phyloP scores from a whole-genome alignment of 2,888 invertebrate species.

The Acronicta alni region DNA sequence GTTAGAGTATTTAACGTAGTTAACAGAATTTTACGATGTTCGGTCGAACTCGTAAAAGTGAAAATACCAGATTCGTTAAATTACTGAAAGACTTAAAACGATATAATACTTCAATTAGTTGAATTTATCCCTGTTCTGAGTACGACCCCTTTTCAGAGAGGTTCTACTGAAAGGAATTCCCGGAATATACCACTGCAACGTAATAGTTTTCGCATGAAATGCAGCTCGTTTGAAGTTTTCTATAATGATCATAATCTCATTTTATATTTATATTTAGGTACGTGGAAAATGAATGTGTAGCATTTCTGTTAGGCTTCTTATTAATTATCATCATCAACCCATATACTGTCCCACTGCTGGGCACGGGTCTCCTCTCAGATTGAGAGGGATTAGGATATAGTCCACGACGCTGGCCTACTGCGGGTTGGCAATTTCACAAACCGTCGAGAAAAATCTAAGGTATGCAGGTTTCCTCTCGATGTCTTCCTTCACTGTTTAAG shows the following conservation, averaged over 20 bases:
- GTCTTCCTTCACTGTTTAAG: too few species aligned
- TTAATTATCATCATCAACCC: too few species aligned
- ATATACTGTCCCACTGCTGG: too few species aligned
- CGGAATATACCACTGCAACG: constrained; percentile 6
- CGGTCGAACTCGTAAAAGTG: not conserved
- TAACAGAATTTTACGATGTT: not conserved
- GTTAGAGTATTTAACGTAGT: not conserved
- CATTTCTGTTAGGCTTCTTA: too few species aligned
- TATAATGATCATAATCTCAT: constrained; percentile 16
- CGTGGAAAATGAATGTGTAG: not conserved
- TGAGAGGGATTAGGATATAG: too few species aligned
- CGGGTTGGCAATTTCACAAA: too few species aligned
- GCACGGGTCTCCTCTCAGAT: too few species aligned
- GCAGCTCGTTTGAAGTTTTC: not conserved
- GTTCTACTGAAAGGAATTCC: constrained; percentile 12
- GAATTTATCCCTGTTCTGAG: constrained; percentile 14
- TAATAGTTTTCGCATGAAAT: constrained; percentile 15
- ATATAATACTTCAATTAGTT: not conserved
- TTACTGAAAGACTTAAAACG: constrained; percentile 5
- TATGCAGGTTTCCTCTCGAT: too few species aligned
- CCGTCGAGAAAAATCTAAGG: too few species aligned
- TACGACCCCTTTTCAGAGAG: constrained; percentile 1
- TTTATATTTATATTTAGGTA: not conserved
- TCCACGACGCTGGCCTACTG: too few species aligned
- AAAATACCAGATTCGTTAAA: constrained; percentile 4